Base-by-base conservation (phyloP, 2,113 vertebrate species). In the Prionailurus bengalensis region DNA sequence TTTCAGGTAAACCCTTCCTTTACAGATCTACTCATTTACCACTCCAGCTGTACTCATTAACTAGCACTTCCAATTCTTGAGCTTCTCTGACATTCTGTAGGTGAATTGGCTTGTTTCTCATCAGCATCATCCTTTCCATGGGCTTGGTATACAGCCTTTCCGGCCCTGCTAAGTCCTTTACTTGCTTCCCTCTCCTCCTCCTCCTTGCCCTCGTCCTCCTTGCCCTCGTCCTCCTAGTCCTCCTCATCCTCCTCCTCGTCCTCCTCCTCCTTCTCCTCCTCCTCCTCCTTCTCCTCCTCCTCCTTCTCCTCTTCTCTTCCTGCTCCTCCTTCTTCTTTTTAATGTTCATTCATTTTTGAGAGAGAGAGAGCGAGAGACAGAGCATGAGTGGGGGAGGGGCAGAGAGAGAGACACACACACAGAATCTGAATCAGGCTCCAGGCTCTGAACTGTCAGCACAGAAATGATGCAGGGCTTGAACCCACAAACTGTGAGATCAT, bases 81-180 rank as follows among this genome's bases (percentile, higher is more conserved):
- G 42, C 25, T 15, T 61, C 68, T 71, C 61, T 87, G 45, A 39
- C n/a, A 78, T 95, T 82, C 73, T 70, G 9, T 14, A 83, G 25
- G 29, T 78, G 63, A 73, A 65, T 51, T 71, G 42, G 36, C 29
- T 93, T 70, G 27, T 13, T 91, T 97, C 88, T 94, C 81, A 84
- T 39, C 10, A 4, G 15, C 25, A n/a, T 85, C 31, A 88, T 36
- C 4, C 13, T 5, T 63, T 74, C 4, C 4, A 70, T 84, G 31
- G 65, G n/a, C 36, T 94, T 97, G 15, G 6, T 93, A 45, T 78
- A 63, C 58, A 61, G 12, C 10, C 48, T 92, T 92, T 91, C 76
- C 16, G 71, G 31, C 58, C 91, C 53, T 63, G 36, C 55, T 73
- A 92, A 61, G n/a, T 84, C 42, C 51, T 94, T 78, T 4, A 70